A percentile compares a stretch with the other conserved stretches of the same genome.
These are phyloP conservation scores for Eumacrocentrus americanus DNA, from an alignment of 2,888 invertebrate genomes.

Conservation along the genomic window DNA sequence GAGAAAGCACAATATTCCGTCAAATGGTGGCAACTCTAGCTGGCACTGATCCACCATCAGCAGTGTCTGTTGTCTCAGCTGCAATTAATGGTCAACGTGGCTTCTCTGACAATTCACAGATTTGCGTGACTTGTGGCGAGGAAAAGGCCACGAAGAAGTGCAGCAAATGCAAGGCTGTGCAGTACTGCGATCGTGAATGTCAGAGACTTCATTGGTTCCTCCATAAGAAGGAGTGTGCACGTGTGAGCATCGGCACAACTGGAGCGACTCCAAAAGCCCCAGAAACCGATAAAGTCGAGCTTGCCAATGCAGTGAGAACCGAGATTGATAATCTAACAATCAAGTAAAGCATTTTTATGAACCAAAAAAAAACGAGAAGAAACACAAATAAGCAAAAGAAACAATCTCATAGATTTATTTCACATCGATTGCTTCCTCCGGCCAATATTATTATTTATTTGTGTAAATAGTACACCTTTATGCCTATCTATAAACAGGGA, in stretches of 20 bases:
- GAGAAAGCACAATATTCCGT: slow-evolving; percentile 87
- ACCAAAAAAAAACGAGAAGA: no score
- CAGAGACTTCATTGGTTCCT: slow-evolving; percentile 93
- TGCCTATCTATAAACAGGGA: no score
- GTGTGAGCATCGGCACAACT: slow-evolving; percentile 61
- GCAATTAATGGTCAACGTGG: slow-evolving; percentile 89
- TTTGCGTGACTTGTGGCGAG: slow-evolving; percentile 87
- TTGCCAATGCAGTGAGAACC: slow-evolving; percentile 48
- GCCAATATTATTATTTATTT: no score
- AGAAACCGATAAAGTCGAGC: slow-evolving; percentile 50
- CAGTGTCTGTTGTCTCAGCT: slow-evolving; percentile 74
- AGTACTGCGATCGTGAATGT: slow-evolving; percentile 94
- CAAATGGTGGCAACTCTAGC: slow-evolving; percentile 82
- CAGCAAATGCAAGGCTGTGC: slow-evolving; percentile 89
- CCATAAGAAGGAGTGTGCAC: slow-evolving; percentile 84
- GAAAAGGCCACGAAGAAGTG: slow-evolving; percentile 92
- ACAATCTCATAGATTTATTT: slow-evolving; percentile 1
- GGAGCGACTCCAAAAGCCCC: slow-evolving; percentile 39
- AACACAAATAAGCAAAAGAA: no score
- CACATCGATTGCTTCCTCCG: no score
- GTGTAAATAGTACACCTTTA: neutral
- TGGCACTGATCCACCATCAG: slow-evolving; percentile 75
- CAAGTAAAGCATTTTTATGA: slow-evolving; percentile 43
- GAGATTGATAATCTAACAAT: slow-evolving; percentile 50
- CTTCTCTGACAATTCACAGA: slow-evolving; percentile 71